Conservation (phyloP, 2,113 vertebrate species). For the Tetrao urogallus region DNA sequence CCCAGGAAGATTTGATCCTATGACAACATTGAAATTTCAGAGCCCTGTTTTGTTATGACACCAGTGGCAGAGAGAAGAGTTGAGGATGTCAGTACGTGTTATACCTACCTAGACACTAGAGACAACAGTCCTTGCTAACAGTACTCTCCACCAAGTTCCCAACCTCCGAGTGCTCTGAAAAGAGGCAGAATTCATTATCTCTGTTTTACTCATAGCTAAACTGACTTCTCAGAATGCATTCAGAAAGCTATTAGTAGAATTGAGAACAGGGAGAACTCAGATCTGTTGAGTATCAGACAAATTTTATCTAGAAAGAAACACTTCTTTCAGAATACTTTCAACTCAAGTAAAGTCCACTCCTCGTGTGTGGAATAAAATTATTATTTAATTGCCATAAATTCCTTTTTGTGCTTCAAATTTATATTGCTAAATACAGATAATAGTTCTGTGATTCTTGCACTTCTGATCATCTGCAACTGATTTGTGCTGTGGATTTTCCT, state of each 20-base stretch:
- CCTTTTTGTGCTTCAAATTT: background rate
- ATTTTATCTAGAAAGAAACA: background rate
- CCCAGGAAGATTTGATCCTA: background rate
- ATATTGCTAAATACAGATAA: background rate
- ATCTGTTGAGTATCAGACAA: background rate
- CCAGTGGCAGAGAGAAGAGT: background rate
- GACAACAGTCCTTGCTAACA: background rate
- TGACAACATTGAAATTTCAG: background rate
- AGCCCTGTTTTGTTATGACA: background rate
- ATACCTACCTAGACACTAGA: background rate
- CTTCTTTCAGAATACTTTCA: background rate
- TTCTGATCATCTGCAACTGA: background rate
- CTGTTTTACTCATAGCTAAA: background rate
- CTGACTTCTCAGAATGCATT: background rate
- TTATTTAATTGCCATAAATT: background rate
- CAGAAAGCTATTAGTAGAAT: background rate
- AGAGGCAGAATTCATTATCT: background rate
- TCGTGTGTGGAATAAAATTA: background rate
- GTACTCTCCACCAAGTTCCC: background rate
- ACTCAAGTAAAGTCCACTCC: background rate
- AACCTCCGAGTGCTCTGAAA: background rate
- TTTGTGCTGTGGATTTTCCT: background rate
- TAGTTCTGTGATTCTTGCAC: background rate
- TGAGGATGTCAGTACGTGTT: background rate
- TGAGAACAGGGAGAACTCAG: background rate